Evolutionary conservation across 2,113 vertebrate species (phyloP), one percentile per base, ranked within the genome.

Genomic region (Pseudopodoces humilis): DNA sequence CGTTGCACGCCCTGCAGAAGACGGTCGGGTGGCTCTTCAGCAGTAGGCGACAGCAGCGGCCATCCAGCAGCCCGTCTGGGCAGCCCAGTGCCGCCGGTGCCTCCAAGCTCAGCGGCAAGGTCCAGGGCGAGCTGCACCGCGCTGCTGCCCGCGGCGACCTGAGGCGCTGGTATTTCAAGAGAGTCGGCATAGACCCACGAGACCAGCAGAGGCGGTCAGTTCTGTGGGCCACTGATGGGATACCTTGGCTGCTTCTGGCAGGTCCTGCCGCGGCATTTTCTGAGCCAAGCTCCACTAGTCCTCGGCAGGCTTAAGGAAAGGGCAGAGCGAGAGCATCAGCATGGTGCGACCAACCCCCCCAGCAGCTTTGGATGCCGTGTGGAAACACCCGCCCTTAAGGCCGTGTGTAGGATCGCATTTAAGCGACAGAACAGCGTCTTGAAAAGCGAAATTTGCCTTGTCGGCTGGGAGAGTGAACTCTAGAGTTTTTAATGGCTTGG

Each of bases 261-360:
- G 24, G 24, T 1, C 4, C 31, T 59, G 52, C 23, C 10, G 6
- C 3, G 1, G 13, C 23, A 44, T 30, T 41, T 20, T 53, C 44
- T 7, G 30, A 80, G 67, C 46, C 39, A 33, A 21, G 39, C 22
- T 60, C 39, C 13, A 2, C 13, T 28, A 23, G 53, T 43, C 18
- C 60, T 74, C 5, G 2, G 67, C 74, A 72, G 24, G 12, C n/a
- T 37, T 39, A 37, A 46, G 33, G 18, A 39, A 63, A 39, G 46
- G 22, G 16, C 80, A 44, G 25, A 70, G 31, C 6, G 10, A 31
- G 76, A 49, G 4, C 27, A 50, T 15, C 30, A 16, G 47, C 63
- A 6, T 33, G 33, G 20, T 10, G 10, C 3, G 0, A 46, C 5
- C 28, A 30, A 4, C 1, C 3, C 6, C 27, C 15, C 11, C 10